Percentiles rank a stretch among this genome's conserved stretches.
Evolutionary conservation across 2,113 vertebrate species (phyloP).

Genomic region (Zapus hudsonius): DNA sequence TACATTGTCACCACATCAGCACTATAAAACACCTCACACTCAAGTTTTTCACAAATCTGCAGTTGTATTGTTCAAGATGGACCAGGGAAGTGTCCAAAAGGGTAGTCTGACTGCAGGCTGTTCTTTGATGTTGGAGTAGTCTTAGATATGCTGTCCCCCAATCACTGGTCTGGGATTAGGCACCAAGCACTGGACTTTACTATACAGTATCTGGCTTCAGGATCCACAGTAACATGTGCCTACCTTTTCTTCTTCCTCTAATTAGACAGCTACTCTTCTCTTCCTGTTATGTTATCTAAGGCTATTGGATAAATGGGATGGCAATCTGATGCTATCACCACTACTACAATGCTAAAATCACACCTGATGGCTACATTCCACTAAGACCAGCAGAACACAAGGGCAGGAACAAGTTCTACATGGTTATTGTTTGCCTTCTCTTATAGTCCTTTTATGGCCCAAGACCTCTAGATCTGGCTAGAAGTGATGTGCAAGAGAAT

Average conservation of each 20-base stretch:
- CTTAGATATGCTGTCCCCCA: neutral
- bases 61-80: neutral
- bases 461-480: neutral
- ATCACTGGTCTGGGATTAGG: neutral
- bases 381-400: neutral
- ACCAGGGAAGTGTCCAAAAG: neutral
- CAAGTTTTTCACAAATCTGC: neutral
- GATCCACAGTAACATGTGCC: neutral
- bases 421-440: neutral
- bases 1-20: neutral
- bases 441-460: neutral
- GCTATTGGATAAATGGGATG: neutral
- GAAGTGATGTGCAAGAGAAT: neutral
- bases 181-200: neutral
- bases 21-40: neutral
- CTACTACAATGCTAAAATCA: neutral
- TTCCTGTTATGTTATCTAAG: neutral
- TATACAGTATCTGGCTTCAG: neutral
- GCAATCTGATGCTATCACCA: neutral
- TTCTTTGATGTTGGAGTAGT: neutral
- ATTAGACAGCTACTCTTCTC: neutral
- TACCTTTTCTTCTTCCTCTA: neutral
- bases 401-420: neutral
- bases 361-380: neutral
- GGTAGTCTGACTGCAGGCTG: neutral